Base-by-base conservation (phyloP, 2,797 vertebrate genomes). In the Aphelocoma californica region DNA sequence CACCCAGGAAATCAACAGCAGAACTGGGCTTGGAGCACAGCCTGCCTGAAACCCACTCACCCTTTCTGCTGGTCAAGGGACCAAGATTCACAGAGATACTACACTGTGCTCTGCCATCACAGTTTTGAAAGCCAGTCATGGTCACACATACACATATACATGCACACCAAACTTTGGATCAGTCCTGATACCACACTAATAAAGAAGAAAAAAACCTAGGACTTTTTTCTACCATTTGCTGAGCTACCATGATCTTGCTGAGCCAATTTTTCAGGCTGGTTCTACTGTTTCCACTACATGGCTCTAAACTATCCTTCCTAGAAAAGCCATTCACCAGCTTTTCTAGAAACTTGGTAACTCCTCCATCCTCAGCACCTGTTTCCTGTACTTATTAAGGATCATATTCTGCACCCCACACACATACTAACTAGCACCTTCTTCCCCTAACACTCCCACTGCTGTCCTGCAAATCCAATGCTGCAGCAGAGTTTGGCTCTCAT, bases 381-480 rank as follows among this genome's bases (percentile, higher is more conserved):
- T 72, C 29, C 38, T 61, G 26, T 38, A 20, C 34, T 47, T 56
- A 15, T 45, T 18, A 69, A 58, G 31, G 56, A 80, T 28, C 38
- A 34, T 11, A 20, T 67, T 42, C 42, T 79, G 53, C 23, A 36
- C 18, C 18, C 4, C 7, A 11, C 3, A 70, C 2, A 2, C 40
- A 73, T 2, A 14, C 12, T 15, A 62, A 47, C 26, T 9, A 79
- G 36, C 11, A 21, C 25, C 54, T 72, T 44, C 56, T 47, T 31
- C 40, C 38, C 34, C 45, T 54, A 7, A 18, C 0, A 4, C 25
- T 82, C 58, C 75, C 58, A 28, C 21, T 38, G 36, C 18, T 38
- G 38, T 31, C 51, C 50, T 0, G 1, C 32, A 58, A 74, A 54
- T 17, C 29, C 0, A 0, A 16, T 16, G 26, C n/a, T 15, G 10